Conservation (phyloP, 2,113 vertebrate genomes). For the Panurus biarmicus region DNA sequence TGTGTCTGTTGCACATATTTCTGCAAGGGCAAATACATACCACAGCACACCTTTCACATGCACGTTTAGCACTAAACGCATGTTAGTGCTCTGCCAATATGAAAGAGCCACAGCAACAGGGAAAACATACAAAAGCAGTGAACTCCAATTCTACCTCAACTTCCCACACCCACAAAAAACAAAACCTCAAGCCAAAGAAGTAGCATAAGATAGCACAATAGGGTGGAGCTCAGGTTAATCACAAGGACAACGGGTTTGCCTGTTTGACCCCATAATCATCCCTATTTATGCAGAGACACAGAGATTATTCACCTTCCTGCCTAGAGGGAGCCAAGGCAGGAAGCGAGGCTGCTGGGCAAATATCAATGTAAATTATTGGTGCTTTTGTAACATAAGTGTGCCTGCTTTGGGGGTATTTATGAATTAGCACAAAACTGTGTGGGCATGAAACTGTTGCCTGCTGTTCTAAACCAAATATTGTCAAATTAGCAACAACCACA, state of each 20-base stretch:
- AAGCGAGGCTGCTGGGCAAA: neutral
- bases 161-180: neutral
- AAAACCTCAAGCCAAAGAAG: constrained; percentile 15
- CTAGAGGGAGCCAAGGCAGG: neutral
- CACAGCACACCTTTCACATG: neutral
- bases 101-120: neutral
- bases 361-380: neutral
- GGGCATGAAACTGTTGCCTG: neutral
- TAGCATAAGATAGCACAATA: neutral
- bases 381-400: neutral
- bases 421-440: neutral
- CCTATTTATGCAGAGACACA: neutral
- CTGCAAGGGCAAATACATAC: neutral
- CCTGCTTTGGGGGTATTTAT: constrained; percentile 13
- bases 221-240: neutral
- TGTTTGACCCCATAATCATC: neutral
- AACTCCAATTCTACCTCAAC: neutral
- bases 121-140: neutral
- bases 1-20: neutral
- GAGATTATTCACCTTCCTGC: constrained; percentile 19
- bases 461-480: constrained; percentile 39
- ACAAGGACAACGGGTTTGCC: neutral
- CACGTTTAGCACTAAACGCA: neutral
- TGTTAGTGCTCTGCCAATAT: neutral
- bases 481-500: constrained; percentile 54